Conservation (phyloP, 2,797 vertebrate genomes). For the Hylomyscus alleni region DNA sequence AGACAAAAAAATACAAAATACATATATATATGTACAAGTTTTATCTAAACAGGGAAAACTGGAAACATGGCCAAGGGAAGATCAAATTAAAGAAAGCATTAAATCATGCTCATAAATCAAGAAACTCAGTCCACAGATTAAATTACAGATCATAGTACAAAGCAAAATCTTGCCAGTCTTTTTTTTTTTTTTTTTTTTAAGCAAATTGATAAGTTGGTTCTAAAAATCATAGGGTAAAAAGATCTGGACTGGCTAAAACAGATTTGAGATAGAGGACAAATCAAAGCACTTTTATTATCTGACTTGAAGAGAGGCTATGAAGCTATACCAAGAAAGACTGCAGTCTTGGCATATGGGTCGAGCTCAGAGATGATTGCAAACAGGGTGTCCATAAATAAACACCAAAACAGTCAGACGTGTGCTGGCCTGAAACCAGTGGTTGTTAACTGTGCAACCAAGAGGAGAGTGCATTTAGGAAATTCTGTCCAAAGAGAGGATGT, state of each 20-base stretch:
- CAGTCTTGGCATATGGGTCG: background rate
- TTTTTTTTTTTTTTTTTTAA: background rate
- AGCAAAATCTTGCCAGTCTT: background rate
- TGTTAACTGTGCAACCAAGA: background rate
- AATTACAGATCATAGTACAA: constrained; percentile 20
- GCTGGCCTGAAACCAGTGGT: background rate
- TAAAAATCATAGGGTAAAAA: constrained; percentile 6
- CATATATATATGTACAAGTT: background rate
- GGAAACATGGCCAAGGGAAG: background rate
- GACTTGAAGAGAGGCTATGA: background rate
- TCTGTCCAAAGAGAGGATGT: background rate
- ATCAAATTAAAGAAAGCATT: background rate
- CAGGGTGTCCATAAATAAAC: background rate
- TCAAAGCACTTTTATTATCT: background rate
- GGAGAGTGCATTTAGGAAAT: background rate
- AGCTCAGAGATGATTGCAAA: background rate
- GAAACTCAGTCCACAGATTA: background rate
- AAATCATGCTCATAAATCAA: background rate
- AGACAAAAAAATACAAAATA: background rate
- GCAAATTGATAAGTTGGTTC: background rate
- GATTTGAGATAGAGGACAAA: background rate
- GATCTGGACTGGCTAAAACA: background rate
- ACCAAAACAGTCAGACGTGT: background rate
- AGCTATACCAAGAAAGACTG: background rate
- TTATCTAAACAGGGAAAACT: background rate